Conservation (phyloP, 2,797 vertebrate species). For the Lepidocolaptes lacrymiger region DNA sequence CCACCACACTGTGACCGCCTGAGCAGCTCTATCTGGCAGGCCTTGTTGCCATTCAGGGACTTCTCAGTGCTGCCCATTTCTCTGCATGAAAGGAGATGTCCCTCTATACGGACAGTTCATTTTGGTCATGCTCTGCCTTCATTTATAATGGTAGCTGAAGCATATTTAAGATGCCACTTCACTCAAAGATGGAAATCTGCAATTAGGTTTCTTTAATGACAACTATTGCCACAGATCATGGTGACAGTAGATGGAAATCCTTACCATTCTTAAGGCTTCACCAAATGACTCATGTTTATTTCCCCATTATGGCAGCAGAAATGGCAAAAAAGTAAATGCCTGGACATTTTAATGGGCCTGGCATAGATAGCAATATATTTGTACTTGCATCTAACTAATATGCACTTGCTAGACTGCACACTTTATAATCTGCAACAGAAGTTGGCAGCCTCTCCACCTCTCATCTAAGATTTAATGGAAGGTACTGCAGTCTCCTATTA, state of each 20-base stretch:
- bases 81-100: background rate
- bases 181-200: background rate
- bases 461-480: conserved; percentile 70
- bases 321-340: conserved; percentile 11
- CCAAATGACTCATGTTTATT: conserved; percentile 29
- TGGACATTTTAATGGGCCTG: conserved; percentile 39
- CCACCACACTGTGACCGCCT: accelerated
- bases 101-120: background rate
- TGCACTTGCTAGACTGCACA: conserved; percentile 58
- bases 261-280: background rate
- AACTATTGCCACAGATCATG: background rate
- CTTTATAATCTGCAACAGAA: conserved; percentile 61
- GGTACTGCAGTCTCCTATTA: conserved; percentile 65
- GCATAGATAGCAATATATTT: background rate
- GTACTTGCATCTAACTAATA: conserved; percentile 48
- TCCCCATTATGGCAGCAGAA: conserved; percentile 14
- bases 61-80: accelerated
- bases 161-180: background rate
- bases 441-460: conserved; percentile 60
- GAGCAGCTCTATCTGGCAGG: background rate
- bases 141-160: background rate
- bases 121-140: background rate
- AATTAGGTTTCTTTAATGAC: background rate
- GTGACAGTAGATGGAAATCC: background rate
- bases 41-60: accelerated